phyloP scores from a whole-genome alignment of 2,888 invertebrate genomes.

The Idaea straminata region DNA sequence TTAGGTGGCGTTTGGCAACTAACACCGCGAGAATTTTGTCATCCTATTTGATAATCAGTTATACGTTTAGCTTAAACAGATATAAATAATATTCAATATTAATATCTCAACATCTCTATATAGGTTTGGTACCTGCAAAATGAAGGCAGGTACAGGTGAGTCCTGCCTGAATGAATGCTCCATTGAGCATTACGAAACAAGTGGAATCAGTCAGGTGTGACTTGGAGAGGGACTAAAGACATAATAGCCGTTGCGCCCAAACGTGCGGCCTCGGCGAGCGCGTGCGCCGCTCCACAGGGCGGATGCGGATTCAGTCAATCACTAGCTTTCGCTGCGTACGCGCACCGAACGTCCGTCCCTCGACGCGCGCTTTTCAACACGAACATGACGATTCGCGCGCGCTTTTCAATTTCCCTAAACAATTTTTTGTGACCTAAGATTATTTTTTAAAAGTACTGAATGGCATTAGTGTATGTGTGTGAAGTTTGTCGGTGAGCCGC shows the following conservation, averaged over 20 bases:
- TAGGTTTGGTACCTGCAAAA: slow-evolving; percentile 15
- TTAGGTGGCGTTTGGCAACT: too few relatives aligned
- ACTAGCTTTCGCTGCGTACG: slow-evolving; percentile 67
- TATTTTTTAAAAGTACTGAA: slow-evolving; percentile 18
- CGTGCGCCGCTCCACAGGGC: slow-evolving; percentile 43
- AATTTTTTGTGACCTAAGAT: slow-evolving; percentile 20
- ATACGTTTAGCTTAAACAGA: not conserved
- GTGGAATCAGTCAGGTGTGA: slow-evolving; percentile 34
- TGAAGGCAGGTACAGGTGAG: slow-evolving; percentile 2
- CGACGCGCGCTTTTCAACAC: slow-evolving; percentile 37
- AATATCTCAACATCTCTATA: not conserved
- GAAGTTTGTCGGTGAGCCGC: slow-evolving; percentile 48
- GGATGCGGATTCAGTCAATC: slow-evolving; percentile 56
- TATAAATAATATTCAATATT: not conserved
- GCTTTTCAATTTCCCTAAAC: slow-evolving; percentile 27
- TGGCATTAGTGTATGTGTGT: slow-evolving; percentile 48
- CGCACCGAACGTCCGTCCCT: slow-evolving; percentile 43
- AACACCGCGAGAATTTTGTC: too few relatives aligned
- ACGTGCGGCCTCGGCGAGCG: slow-evolving; percentile 58
- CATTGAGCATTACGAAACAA: slow-evolving; percentile 29
- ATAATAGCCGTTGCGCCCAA: slow-evolving; percentile 65
- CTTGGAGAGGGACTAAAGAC: slow-evolving; percentile 39
- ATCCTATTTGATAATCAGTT: too few relatives aligned
- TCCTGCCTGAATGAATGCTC: slow-evolving; percentile 13
- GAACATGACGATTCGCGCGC: slow-evolving; percentile 48